Percentiles rank a stretch among this genome's conserved stretches.
These are phyloP conservation scores for Ennomos erosarius DNA, from an alignment of 2,888 invertebrate genomes.

Conservation along the genomic window DNA sequence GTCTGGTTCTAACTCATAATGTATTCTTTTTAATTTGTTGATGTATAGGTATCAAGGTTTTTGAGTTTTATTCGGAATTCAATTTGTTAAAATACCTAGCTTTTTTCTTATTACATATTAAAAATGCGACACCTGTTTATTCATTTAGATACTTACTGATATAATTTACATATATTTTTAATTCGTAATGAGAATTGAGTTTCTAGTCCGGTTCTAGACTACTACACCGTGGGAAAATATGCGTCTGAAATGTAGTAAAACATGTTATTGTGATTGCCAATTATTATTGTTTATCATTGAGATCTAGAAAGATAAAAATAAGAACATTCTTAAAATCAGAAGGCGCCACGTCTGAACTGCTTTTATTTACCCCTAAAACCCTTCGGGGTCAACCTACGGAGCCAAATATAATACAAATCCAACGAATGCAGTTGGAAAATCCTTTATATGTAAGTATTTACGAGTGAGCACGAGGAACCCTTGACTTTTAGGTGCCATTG, in stretches of 20 bases:
- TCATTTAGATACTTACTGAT: neutral
- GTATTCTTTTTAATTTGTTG: conserved; percentile 18
- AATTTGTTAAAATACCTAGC: neutral
- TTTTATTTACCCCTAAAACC: conserved; percentile 5
- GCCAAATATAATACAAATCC: neutral
- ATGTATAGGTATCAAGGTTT: conserved; percentile 7
- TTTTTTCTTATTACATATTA: neutral
- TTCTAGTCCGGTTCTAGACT: neutral
- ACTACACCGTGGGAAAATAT: conserved; percentile 13
- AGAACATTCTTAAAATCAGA: neutral
- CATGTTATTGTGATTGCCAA: conserved; percentile 1
- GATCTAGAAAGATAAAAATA: neutral
- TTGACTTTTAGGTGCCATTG: conserved; percentile 26
- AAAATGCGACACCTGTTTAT: conserved; percentile 14
- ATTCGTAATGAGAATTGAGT: neutral
- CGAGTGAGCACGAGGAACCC: conserved; percentile 6
- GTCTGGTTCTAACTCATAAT: conserved; percentile 23
- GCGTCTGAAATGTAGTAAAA: conserved; percentile 5
- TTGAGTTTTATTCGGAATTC: neutral
- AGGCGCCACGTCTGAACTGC: no score
- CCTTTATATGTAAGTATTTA: conserved; percentile 6
- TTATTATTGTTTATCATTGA: neutral
- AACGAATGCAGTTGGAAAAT: conserved; percentile 7
- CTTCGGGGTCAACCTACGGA: neutral
- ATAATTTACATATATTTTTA: conserved; percentile 11